Conservation (phyloP, 2,888 invertebrate genomes). For the Eristalis arbustorum region DNA sequence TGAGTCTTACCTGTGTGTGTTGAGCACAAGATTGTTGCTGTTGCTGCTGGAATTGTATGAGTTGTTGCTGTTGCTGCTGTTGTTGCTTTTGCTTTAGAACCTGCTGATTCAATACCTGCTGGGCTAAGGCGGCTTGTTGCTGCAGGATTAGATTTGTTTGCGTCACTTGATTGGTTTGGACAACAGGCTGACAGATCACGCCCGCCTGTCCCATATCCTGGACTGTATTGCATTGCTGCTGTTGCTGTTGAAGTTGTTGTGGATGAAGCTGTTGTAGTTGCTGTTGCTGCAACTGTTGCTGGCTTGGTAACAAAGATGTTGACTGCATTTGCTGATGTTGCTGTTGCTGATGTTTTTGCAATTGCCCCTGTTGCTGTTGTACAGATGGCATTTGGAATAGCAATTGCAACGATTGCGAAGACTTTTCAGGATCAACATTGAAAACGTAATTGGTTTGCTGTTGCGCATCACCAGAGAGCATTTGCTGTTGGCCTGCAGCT, state of each 20-base stretch:
- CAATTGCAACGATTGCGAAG: conserved; percentile 79
- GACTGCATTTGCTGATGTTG: conserved; percentile 68
- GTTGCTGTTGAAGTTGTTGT: conserved; percentile 74
- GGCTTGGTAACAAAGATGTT: conserved; percentile 56
- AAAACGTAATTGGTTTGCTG: conserved; percentile 79
- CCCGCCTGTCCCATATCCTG: conserved; percentile 57
- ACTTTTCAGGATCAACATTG: conserved; percentile 79
- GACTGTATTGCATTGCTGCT: conserved; percentile 72
- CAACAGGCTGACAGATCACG: conserved; percentile 72
- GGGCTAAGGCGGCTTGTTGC: conserved; percentile 75
- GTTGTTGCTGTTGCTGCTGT: conserved; percentile 71
- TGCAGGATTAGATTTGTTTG: conserved; percentile 77
- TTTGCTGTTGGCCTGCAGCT: conserved; percentile 74
- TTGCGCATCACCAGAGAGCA: conserved; percentile 73
- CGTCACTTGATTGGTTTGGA: conserved; percentile 77
- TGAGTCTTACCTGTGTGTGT: conserved; percentile 72
- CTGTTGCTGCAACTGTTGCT: conserved; percentile 68
- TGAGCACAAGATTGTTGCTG: conserved; percentile 72
- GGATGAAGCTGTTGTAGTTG: conserved; percentile 74
- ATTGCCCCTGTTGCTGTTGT: conserved; percentile 71
- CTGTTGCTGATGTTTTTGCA: conserved; percentile 63
- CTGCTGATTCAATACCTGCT: conserved; percentile 75
- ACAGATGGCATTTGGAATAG: conserved; percentile 78
- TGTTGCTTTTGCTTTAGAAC: conserved; percentile 76
- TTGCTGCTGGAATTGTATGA: conserved; percentile 79